Base-by-base conservation (phyloP, 1,140 invertebrate genomes). In the Drosophila rhopaloa region DNA sequence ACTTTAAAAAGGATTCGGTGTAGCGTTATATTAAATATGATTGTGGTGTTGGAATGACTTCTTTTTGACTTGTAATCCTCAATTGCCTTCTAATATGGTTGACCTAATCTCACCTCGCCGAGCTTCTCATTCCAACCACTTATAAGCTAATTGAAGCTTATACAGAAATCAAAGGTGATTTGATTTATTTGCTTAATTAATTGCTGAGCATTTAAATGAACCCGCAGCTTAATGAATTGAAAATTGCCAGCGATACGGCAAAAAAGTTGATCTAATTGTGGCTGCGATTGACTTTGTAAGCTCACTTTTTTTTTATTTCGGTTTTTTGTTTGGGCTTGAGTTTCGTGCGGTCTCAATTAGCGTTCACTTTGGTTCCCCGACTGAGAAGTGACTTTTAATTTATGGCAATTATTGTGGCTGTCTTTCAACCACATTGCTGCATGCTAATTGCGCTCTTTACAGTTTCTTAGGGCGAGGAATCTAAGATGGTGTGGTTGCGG, bases 121-220 rank as follows among this genome's bases (percentile, higher is more conserved):
- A n/a, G 38, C 48, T 44, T 65, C 41, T 50, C 61, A 60, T 24
- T 32, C 24, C 62, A 55, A 48, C 32, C 57, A 54, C 38, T 63
- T 50, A 63, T 27, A 54, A 55, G 53, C 41, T 75, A 53, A 75
- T 56, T 75, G 44, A 72, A 57, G 40, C 53, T 47, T 43, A 74
- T 51, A 73, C n/a, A 11, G 14, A 65, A 59, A 65, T 67, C 54
- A 67, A 63, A 76, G 56, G 60, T 27, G 68, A 62, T 48, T 68
- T 84, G 67, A 85, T 86, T 86, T 75, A 85, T 75, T 89, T 68
- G 48, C 67, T 78, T 90, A 85, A 90, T 85, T 88, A 84, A 81
- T 68, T 75, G 77, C 29, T 50, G 47, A 61, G 63, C 82, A 84
- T 73, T 88, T 66, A 73, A 62, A 74, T 71, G 38, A 79, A 50